A percentile compares a stretch with the other conserved stretches of the same genome.
These are phyloP conservation scores for Ectemnius cavifrons DNA, from an alignment of 2,888 invertebrate species.

Conservation along the genomic window DNA sequence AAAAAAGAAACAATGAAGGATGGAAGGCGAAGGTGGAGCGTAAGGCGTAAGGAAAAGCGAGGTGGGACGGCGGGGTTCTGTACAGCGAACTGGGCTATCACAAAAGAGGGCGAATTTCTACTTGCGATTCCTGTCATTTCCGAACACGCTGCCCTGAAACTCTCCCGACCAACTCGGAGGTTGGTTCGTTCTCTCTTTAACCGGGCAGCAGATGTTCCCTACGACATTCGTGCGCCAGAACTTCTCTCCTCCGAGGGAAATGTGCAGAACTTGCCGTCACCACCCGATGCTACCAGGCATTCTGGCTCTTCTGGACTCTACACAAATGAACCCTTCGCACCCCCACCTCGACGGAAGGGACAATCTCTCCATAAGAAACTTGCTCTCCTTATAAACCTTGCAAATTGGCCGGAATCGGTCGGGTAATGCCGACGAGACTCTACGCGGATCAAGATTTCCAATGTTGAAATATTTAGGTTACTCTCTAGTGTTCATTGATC, in stretches of 20 bases:
- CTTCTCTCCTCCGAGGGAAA: constrained; percentile 62
- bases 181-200: constrained; percentile 52
- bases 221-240: constrained; percentile 65
- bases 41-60: not conserved
- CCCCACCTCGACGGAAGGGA: not conserved
- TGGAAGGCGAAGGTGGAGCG: not conserved
- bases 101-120: constrained; percentile 50
- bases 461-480: too few relatives aligned
- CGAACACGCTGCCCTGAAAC: constrained; percentile 24
- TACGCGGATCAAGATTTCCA: too few relatives aligned
- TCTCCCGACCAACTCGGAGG: constrained; percentile 28
- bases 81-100: constrained; percentile 26
- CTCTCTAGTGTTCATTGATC: too few relatives aligned
- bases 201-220: constrained; percentile 71
- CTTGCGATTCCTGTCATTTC: constrained; percentile 65
- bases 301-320: constrained; percentile 38
- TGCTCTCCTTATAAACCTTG: too few relatives aligned
- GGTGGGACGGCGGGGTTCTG: constrained; percentile 9
- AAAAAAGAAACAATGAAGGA: not conserved
- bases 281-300: constrained; percentile 56
- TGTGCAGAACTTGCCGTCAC: constrained; percentile 67
- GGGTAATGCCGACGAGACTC: too few relatives aligned
- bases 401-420: too few relatives aligned
- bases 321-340: constrained; percentile 44
- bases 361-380: not conserved